These are phyloP conservation scores for Troides aeacus DNA, from an alignment of 2,888 invertebrate genomes.

Conservation along the genomic window DNA sequence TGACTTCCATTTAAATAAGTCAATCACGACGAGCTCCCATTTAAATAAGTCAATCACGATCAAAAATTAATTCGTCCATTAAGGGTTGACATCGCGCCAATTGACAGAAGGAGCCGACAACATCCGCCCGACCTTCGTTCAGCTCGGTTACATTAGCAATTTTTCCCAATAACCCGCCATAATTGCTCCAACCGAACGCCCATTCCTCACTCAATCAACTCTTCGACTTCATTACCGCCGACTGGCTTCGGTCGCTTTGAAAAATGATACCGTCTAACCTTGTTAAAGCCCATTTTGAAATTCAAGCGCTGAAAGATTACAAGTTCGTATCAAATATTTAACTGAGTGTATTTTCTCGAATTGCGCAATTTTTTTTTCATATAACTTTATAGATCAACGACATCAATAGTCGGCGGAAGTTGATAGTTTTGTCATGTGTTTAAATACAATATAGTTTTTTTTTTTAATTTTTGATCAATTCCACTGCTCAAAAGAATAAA, in stretches of 20 bases:
- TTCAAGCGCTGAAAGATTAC: constrained; percentile 56
- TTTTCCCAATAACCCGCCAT: constrained; percentile 60
- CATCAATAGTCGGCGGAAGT: too few relatives aligned
- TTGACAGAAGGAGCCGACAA: constrained; percentile 40
- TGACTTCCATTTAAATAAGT: constrained; percentile 22
- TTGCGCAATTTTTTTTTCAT: too few relatives aligned
- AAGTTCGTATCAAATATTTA: constrained; percentile 70
- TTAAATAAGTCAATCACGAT: constrained; percentile 38
- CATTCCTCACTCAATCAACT: constrained; percentile 63
- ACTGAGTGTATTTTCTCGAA: constrained; percentile 39
- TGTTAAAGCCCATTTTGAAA: constrained; percentile 53
- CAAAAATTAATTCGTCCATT: constrained; percentile 51
- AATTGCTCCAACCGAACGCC: constrained; percentile 52
- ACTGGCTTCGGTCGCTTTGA: constrained; percentile 46
- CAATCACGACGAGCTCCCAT: constrained; percentile 32
- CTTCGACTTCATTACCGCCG: constrained; percentile 56
- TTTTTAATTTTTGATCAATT: too few relatives aligned
- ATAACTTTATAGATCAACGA: too few relatives aligned
- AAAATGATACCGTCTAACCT: constrained; percentile 54
- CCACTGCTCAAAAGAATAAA: too few relatives aligned
- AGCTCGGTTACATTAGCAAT: constrained; percentile 54
- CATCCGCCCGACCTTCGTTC: constrained; percentile 41
- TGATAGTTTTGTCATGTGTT: too few relatives aligned
- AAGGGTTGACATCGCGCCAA: constrained; percentile 43
- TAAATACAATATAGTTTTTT: too few relatives aligned